Percentiles rank a stretch among this genome's conserved stretches.
Evolutionary conservation across 2,113 vertebrate species (phyloP).

Genomic region (Abramis brama): DNA sequence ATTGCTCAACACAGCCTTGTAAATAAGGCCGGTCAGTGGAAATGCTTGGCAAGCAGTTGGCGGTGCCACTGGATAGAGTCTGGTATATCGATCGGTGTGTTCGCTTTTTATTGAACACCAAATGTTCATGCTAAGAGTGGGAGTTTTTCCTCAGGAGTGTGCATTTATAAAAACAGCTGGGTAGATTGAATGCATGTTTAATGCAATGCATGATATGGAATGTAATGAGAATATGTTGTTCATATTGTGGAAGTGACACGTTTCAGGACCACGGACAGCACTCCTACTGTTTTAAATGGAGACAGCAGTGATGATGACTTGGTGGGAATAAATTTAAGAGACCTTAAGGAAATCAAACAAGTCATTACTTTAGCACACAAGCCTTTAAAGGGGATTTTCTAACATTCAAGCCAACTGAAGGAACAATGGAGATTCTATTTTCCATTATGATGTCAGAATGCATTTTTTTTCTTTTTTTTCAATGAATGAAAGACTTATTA

Average conservation of each 20-base stretch:
- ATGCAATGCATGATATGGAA: neutral
- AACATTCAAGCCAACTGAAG: neutral
- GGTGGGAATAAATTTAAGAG: neutral
- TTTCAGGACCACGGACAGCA: slow-evolving; percentile 25
- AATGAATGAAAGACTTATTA: neutral
- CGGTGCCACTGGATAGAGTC: slow-evolving; percentile 16
- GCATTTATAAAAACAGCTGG: neutral
- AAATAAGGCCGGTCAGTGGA: slow-evolving; percentile 58
- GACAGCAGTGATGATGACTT: neutral
- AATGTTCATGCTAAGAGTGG: slow-evolving; percentile 22
- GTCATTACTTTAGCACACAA: neutral
- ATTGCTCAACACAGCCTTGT: slow-evolving; percentile 57
- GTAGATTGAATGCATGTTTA: neutral
- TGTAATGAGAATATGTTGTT: neutral
- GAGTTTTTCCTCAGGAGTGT: neutral
- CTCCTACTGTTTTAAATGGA: neutral
- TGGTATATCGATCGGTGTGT: slow-evolving; percentile 12
- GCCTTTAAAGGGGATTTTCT: neutral
- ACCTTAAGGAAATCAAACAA: neutral
- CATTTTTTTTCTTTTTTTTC: neutral
- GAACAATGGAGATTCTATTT: neutral
- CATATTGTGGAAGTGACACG: neutral
- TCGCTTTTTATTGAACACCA: slow-evolving; percentile 47
- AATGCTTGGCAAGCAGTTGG: slow-evolving; percentile 61
- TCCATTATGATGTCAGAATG: neutral